These are phyloP conservation scores for Meleagris gallopavo DNA, from an alignment of 2,113 vertebrate species.

Conservation along the genomic window DNA sequence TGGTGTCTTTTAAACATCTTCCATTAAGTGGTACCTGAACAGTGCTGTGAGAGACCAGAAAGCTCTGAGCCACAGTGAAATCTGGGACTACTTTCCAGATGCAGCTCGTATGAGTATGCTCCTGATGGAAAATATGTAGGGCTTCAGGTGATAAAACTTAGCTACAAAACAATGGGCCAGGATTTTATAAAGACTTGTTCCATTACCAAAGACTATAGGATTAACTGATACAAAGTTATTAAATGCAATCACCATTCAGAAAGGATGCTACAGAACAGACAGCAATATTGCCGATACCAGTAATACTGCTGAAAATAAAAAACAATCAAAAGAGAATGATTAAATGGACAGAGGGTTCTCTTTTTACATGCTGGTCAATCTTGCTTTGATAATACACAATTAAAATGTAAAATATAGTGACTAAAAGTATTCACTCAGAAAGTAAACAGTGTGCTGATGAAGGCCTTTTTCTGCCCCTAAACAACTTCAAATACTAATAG, in stretches of 20 bases:
- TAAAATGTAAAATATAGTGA: neutral
- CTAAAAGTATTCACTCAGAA: neutral
- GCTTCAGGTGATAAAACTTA: neutral
- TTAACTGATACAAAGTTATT: neutral
- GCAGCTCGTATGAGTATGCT: neutral
- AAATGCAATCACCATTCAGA: neutral
- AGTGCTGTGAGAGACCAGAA: neutral
- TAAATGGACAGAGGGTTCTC: neutral
- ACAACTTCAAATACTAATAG: neutral
- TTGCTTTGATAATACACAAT: neutral
- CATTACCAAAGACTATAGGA: neutral
- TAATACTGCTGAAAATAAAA: neutral
- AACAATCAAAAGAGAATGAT: neutral
- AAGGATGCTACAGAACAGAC: neutral
- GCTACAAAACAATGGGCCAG: neutral
- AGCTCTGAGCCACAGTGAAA: neutral
- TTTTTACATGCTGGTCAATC: neutral
- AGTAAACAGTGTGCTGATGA: neutral
- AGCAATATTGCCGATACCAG: neutral
- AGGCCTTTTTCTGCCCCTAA: neutral
- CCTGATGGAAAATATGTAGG: neutral
- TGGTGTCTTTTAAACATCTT: neutral
- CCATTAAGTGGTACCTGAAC: neutral
- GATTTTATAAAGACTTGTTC: neutral
- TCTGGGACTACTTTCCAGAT: neutral